Percentiles rank a stretch among this genome's conserved stretches.
These are phyloP conservation scores for Tridacna crocea DNA, from an alignment of 2,888 invertebrate genomes.

Conservation along the genomic window DNA sequence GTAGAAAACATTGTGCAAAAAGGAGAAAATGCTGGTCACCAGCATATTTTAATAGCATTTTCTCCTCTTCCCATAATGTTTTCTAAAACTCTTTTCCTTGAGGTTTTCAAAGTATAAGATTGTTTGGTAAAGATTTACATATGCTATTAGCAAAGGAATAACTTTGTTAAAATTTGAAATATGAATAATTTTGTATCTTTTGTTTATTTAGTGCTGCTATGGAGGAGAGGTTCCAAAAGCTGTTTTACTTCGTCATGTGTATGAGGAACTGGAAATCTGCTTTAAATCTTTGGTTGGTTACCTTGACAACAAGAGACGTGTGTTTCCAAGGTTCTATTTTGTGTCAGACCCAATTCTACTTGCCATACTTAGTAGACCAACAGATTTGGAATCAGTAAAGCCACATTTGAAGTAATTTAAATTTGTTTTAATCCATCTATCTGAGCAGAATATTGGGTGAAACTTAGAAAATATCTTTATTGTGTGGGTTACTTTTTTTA, in stretches of 20 bases:
- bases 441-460: background rate
- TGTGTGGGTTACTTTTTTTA: no score
- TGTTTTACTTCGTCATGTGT: slow-evolving; percentile 82
- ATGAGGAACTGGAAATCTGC: slow-evolving; percentile 83
- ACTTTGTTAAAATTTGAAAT: no score
- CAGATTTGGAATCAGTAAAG: slow-evolving; percentile 82
- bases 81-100: background rate
- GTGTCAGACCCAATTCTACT: slow-evolving; percentile 82
- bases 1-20: background rate
- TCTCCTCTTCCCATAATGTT: background rate
- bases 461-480: no score
- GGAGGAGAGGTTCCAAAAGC: slow-evolving; percentile 83
- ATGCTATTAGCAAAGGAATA: no score
- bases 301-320: slow-evolving; percentile 82
- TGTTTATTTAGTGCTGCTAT: slow-evolving; percentile 81
- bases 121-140: no score
- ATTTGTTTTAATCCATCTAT: background rate
- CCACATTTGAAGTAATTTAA: slow-evolving; percentile 80
- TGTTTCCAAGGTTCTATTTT: slow-evolving; percentile 84
- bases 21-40: background rate
- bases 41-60: no score
- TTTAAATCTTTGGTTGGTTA: slow-evolving; percentile 83
- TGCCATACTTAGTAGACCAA: slow-evolving; percentile 81
- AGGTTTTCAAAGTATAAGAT: background rate
- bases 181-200: background rate